Percentiles rank a stretch among this genome's conserved stretches.
These are phyloP conservation scores for Coptotermes formosanus DNA, from an alignment of 1,140 invertebrate species.

Conservation along the genomic window DNA sequence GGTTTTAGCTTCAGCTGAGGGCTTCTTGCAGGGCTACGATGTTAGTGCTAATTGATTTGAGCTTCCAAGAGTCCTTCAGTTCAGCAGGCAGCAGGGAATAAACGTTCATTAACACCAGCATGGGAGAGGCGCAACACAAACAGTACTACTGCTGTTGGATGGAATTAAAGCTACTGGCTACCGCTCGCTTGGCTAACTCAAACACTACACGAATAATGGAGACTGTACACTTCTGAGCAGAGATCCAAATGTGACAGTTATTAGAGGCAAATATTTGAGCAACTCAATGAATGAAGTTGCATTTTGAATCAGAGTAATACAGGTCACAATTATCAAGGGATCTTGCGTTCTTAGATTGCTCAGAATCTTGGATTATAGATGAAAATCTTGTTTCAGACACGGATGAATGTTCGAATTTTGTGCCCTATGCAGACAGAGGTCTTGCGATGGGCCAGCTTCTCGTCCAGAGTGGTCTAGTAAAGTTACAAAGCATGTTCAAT, in stretches of 20 bases:
- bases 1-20: background rate
- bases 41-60: conserved; percentile 16
- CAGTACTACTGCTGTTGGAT: background rate
- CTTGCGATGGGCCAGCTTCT: too few species aligned
- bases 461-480: too few species aligned
- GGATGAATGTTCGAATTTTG: too few species aligned
- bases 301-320: too few species aligned
- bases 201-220: background rate
- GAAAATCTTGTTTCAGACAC: too few species aligned
- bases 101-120: background rate
- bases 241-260: background rate
- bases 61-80: conserved; percentile 14
- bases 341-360: too few species aligned
- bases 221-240: background rate
- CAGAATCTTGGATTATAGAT: too few species aligned
- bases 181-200: background rate
- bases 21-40: conserved; percentile 4
- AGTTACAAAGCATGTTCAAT: too few species aligned
- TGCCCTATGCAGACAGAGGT: too few species aligned
- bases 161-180: background rate
- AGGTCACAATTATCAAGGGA: too few species aligned
- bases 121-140: background rate
- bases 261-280: too few species aligned
- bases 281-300: too few species aligned
- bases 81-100: background rate